Evolutionary conservation across 2,888 invertebrate genomes (phyloP), one percentile per base, ranked within the genome.

Genomic region (Thecocarcelia acutangulata): DNA sequence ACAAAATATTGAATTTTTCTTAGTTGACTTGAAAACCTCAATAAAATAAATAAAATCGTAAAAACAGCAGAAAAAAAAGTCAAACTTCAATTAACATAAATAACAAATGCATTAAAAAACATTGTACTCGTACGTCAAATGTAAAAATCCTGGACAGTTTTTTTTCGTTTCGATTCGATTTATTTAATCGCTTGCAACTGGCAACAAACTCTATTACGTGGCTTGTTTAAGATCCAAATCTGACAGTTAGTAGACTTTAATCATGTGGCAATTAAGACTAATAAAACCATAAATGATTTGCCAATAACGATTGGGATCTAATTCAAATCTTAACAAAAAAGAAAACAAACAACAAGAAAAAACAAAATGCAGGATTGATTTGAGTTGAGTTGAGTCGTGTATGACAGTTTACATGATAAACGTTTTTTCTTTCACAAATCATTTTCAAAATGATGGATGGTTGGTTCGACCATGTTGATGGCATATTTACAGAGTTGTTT

Each of bases 241-340:
- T 81, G 77, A 81, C 81, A 81, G 81, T 81, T 81, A 81, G 68
- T 77, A 70, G 81, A 77, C 81, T 81, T 44, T 77, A 81, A 81
- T 81, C 81, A 81, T 81, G 73, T 77, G 81, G 81, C 81, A 81
- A 81, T 81, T 81, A 81, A 81, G 73, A 52, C 61, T 63, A 77
- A 75, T 73, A 73, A 77, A 77, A 68, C 81, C 77, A 81, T 81
- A 81, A 81, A 81, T 77, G 81, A 81, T 81, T 77, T 81, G 81
- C 81, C 81, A 81, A 75, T 61, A 72, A 81, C 76, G 81, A 69
- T 63, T 72, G 76, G 63, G 63, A 73, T 81, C 76, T 73, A 68
- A 68, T 77, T 70, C 68, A 73, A 73, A 70, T 66, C 69, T 66
- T 44, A 11, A n/a, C 9, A 17, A 28, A 63, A 56, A 70, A 46